These are phyloP conservation scores for Peromyscus californicus DNA, from an alignment of 2,113 vertebrate species.

Conservation along the genomic window DNA sequence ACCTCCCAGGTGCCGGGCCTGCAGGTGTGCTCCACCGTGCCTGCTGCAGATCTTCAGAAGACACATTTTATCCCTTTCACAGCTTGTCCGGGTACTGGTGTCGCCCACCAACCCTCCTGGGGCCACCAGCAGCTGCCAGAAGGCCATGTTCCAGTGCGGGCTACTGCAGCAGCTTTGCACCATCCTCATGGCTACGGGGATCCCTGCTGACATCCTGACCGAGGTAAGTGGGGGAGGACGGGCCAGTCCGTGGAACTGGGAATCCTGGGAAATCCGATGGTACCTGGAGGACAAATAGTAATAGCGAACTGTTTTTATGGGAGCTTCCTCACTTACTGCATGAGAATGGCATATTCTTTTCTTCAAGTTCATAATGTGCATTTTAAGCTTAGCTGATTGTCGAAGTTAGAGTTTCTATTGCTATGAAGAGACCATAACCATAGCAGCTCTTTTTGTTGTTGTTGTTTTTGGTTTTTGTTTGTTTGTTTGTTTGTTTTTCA, in stretches of 20 bases:
- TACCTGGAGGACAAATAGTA: neutral
- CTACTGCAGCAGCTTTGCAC: conserved; percentile 97
- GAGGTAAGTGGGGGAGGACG: conserved; percentile 88
- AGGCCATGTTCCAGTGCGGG: conserved; percentile 97
- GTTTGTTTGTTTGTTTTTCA: no score
- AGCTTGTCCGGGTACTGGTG: conserved; percentile 97
- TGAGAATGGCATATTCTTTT: neutral
- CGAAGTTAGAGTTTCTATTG: neutral
- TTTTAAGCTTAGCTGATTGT: neutral
- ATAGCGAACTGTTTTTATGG: neutral
- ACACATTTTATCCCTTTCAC: neutral
- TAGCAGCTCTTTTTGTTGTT: neutral
- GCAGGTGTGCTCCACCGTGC: neutral
- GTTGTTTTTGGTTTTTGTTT: no score
- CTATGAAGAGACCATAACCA: neutral
- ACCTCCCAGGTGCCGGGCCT: neutral
- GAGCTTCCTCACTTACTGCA: neutral
- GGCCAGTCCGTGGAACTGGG: neutral
- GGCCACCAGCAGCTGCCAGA: conserved; percentile 97
- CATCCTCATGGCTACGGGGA: conserved; percentile 98
- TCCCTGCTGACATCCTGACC: conserved; percentile 98
- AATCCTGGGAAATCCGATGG: neutral
- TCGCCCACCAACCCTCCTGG: conserved; percentile 97
- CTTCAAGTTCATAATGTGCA: neutral
- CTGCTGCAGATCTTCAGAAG: conserved; percentile 9